Evolutionary conservation across 2,888 invertebrate genomes (phyloP).

Genomic region (Diarsia mendica): DNA sequence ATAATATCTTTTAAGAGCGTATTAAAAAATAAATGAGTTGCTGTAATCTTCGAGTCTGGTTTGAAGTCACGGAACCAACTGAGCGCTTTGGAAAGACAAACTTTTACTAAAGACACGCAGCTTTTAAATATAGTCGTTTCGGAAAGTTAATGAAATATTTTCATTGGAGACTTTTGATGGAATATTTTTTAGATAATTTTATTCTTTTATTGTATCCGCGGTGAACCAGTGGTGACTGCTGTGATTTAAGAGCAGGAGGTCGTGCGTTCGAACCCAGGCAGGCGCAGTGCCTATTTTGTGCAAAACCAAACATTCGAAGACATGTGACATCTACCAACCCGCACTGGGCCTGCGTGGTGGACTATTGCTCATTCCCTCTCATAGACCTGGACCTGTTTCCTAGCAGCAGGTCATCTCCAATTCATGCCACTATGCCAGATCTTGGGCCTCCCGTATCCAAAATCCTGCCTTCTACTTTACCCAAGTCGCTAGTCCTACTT

Average conservation of each 20-base stretch:
- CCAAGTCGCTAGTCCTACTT: too few species aligned
- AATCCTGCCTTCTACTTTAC: not conserved
- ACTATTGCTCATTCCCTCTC: too few species aligned
- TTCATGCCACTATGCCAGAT: not conserved
- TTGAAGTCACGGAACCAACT: conserved; percentile 55
- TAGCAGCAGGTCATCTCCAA: not conserved
- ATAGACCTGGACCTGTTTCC: too few species aligned
- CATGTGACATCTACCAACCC: too few species aligned
- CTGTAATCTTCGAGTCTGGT: conserved; percentile 53
- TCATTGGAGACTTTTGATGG: not conserved
- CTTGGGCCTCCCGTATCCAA: not conserved
- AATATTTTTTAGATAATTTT: not conserved
- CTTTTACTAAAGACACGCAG: conserved; percentile 38
- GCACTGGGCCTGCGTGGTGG: too few species aligned
- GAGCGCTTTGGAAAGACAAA: conserved; percentile 55
- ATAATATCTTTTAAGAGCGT: conserved; percentile 35
- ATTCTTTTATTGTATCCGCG: not conserved
- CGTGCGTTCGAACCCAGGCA: too few species aligned
- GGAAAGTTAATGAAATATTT: conserved; percentile 6
- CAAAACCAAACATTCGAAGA: too few species aligned
- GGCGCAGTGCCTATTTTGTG: too few species aligned
- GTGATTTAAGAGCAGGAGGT: too few species aligned
- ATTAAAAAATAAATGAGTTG: conserved; percentile 64
- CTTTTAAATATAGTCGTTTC: conserved; percentile 48
- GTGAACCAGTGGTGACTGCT: too few species aligned